Evolutionary conservation across 2,888 invertebrate genomes (phyloP), one percentile per base, ranked within the genome.

Genomic region (Xylocampa areola): DNA sequence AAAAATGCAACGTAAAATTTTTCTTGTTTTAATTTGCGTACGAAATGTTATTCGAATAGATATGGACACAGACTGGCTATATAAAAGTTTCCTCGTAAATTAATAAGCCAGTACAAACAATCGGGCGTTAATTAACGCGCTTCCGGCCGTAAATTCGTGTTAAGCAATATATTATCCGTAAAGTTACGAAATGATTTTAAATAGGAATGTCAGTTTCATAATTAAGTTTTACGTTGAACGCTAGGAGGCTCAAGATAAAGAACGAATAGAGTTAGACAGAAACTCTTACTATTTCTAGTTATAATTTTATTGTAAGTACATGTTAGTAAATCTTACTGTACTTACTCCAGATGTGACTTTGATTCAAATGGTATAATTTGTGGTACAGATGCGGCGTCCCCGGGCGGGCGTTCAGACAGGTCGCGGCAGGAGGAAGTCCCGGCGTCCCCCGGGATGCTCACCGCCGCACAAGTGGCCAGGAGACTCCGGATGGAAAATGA

Each of bases 401-500:
- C 92, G 2, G 87, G 92, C 36, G 94, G 89, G 11, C 81, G 91
- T 43, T 93, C 93, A 27, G 93, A 93, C 76, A 81, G 91, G 33
- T 95, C 94, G 73, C 87, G 94, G 77, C 79, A 88, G 64, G 94
- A 94, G 52, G 93, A 94, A 61, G 85, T 91, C 29, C 91, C 94
- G 2, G 94, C 95, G 23, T 94, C 94, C 48, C 94, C 94, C 1
- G 95, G 90, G 80, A 94, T 94, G 84, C 91, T 94, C 66, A 92
- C 93, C 25, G 95, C 95, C 27, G 85, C 95, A 4, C 95, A 95
- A 65, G 92, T 95, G 53, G 94, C 96, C 6, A 94, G 96, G 44
- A 90, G 96, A 54, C 92, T 97, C 57, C 94, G 96, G 51, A 90
- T 95, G 71, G 97, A 97, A 82, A 97, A 97, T 86, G 97, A 97